phyloP scores from a whole-genome alignment of 2,113 vertebrate genomes.

The Parus major region DNA sequence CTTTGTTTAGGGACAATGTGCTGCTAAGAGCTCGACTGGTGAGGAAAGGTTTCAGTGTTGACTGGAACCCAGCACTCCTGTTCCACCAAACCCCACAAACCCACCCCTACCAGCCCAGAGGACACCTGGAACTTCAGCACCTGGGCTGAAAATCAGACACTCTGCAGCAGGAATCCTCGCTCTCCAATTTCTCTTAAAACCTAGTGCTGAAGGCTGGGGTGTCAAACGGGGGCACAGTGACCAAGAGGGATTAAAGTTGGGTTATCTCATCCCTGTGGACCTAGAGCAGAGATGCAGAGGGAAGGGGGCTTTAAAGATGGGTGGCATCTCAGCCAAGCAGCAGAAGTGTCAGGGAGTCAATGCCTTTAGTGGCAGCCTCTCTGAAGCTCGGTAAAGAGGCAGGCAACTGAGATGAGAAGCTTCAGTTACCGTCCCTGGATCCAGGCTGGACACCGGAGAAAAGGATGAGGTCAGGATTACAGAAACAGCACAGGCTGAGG shows the following conservation, averaged over 20 bases:
- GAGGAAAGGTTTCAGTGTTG: neutral
- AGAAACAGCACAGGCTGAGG: conserved; percentile 26
- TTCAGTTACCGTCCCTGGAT: conserved; percentile 7
- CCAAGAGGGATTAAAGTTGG: neutral
- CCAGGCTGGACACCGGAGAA: neutral
- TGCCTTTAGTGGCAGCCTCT: neutral
- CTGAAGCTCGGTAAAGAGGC: neutral
- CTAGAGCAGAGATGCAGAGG: neutral
- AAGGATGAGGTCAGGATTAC: conserved; percentile 29
- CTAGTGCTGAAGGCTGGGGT: neutral
- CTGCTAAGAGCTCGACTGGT: neutral
- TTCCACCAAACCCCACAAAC: neutral
- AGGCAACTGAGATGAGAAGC: neutral
- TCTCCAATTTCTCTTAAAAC: neutral
- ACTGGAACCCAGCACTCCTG: neutral
- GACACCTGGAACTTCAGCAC: neutral
- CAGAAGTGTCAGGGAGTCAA: neutral
- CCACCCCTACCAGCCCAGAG: neutral
- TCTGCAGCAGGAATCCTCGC: neutral
- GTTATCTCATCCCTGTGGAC: neutral
- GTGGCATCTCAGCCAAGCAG: neutral
- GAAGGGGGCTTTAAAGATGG: neutral
- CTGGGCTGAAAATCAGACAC: neutral
- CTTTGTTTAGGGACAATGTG: neutral
- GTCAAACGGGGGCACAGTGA: neutral